phyloP scores from a whole-genome alignment of 2,113 vertebrate species.

The Anarrhichthys ocellatus region DNA sequence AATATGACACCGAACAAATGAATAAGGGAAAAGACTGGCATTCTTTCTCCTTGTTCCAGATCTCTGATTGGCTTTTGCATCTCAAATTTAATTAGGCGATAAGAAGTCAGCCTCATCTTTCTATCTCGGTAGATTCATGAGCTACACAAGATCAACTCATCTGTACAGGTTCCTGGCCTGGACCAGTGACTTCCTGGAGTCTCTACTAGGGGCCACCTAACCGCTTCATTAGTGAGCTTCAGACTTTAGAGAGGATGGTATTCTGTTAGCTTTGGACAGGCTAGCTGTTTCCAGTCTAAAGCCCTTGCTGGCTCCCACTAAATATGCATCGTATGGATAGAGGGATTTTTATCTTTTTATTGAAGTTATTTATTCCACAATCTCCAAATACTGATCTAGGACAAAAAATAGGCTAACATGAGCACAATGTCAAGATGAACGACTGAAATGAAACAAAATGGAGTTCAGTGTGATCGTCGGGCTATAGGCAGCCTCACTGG shows the following conservation, averaged over 20 bases:
- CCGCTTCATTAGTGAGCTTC: not conserved
- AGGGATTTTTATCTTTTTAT: not conserved
- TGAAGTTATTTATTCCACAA: not conserved
- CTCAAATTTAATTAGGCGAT: not conserved
- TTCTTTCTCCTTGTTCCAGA: not conserved
- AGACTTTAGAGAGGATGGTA: not conserved
- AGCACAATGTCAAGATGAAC: not conserved
- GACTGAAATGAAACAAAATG: not conserved
- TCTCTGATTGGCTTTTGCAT: not conserved
- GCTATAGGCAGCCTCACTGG: not conserved
- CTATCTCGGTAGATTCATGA: not conserved
- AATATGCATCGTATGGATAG: not conserved
- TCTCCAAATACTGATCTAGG: not conserved
- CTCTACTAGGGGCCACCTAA: not conserved
- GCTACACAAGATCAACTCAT: not conserved
- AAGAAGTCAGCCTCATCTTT: not conserved
- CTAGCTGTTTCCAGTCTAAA: not conserved
- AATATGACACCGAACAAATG: not conserved
- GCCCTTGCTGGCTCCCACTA: not conserved
- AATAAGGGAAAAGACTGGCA: not conserved
- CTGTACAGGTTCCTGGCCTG: not conserved
- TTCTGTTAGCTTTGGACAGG: not conserved
- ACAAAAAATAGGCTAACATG: not conserved
- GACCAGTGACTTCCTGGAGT: not conserved
- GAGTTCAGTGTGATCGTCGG: constrained; percentile 10